A percentile compares a stretch with the other conserved stretches of the same genome.
phyloP scores from a whole-genome alignment of 2,888 invertebrate genomes.

The Cantharis lateralis region DNA sequence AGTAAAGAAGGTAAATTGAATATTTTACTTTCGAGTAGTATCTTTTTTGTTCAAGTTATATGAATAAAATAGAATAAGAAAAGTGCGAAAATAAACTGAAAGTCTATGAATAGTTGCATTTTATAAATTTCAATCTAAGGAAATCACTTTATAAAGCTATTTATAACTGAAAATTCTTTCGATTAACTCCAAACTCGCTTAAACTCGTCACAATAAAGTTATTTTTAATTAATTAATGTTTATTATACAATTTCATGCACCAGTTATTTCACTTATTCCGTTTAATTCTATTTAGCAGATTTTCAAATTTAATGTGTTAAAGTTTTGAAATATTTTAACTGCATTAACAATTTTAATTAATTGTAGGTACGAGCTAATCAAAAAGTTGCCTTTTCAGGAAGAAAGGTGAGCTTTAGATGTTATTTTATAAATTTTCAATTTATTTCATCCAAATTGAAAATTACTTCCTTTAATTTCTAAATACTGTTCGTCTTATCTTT shows the following conservation, averaged over 20 bases:
- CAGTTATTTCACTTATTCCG: neutral
- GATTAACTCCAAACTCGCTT: neutral
- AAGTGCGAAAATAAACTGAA: neutral
- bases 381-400: neutral
- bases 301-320: neutral
- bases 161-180: neutral
- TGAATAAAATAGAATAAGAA: neutral
- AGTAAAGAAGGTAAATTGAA: neutral
- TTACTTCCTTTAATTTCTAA: neutral
- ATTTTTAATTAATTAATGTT: neutral
- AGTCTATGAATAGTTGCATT: neutral
- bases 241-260: neutral
- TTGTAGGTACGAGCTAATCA: neutral
- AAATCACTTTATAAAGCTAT: neutral
- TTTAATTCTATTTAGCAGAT: neutral
- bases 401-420: neutral
- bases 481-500: neutral
- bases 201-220: neutral
- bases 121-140: neutral
- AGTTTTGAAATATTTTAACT: neutral
- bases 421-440: neutral
- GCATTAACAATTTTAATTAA: neutral
- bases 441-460: neutral
- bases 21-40: neutral
- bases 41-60: neutral